Evolutionary conservation across 2,888 invertebrate species (phyloP), one percentile per base, ranked within the genome.

Genomic region (Leucania comma): DNA sequence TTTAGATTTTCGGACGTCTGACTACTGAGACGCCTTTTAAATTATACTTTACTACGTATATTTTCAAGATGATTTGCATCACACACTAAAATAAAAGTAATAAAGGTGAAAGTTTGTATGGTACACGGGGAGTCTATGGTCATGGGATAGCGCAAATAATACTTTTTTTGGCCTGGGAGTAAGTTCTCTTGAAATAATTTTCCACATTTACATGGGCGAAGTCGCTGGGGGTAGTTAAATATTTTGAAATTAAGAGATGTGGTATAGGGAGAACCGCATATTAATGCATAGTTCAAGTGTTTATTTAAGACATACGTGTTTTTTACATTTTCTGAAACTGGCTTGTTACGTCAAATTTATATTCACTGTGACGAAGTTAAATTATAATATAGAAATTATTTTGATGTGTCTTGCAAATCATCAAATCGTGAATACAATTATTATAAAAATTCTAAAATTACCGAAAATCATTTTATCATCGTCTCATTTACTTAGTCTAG

Each of bases 21-120:
- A 57, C 48, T 60, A 63, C 46, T 48, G n/a, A 58, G 56, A 53
- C 22, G 29, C 14, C 1, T 38, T 51, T 46, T 14, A 54, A 24
- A 57, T 46, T 46, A 35, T 76, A 22, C n/a, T 20, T 56, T 56
- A 22, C 35, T 6, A 9, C 46, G 12, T 57, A 0, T 14, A 8
- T 53, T 35, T n/a, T 70, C 35, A 12, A 58, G n/a, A 77, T 70
- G 57, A 58, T 72, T 72, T 57, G 70, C 77, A 70, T 58, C 9
- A 76, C 46, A 77, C 57, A 57, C 9, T 6, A 35, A 20, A n/a
- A n/a, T 54, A 9, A 54, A 26, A 42, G 17, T 17, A 42, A 42
- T 20, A 20, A 42, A 42, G 42, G 17, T 42, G 5, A 42, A 42
- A 5, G 17, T 20, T 42, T 42, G 1, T 20, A 42, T 20, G 17